Conservation (phyloP, 1,140 invertebrate genomes). For the Drosophila parvula region DNA sequence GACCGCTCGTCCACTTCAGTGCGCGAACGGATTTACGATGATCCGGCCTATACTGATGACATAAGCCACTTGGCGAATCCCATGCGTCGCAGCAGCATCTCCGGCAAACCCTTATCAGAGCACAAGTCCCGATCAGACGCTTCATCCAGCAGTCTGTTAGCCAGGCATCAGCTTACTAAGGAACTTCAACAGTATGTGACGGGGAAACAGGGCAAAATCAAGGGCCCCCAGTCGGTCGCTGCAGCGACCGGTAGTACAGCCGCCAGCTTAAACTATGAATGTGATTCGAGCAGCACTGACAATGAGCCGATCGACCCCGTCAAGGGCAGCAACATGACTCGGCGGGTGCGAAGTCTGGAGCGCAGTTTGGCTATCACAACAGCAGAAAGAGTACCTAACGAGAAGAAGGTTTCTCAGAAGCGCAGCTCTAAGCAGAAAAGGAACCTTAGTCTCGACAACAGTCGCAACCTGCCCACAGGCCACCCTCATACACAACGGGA, state of each 20-base stretch:
- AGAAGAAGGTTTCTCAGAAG: conserved; percentile 63
- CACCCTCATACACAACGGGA: conserved; percentile 25
- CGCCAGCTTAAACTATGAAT: conserved; percentile 37
- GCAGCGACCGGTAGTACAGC: conserved; percentile 15
- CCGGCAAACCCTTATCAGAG: conserved; percentile 56
- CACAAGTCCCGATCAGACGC: conserved; percentile 30
- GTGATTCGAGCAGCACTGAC: conserved; percentile 75
- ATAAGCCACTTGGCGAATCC: conserved; percentile 83
- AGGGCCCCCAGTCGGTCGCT: conserved; percentile 12
- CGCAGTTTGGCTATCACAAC: conserved; percentile 46
- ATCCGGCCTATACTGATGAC: conserved; percentile 83
- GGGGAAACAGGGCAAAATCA: conserved; percentile 41
- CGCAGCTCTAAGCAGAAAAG: conserved; percentile 76
- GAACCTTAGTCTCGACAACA: conserved; percentile 76
- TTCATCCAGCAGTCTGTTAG: conserved; percentile 59
- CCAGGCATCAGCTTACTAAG: conserved; percentile 71
- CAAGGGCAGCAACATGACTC: conserved; percentile 39
- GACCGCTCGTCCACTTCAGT: conserved; percentile 69
- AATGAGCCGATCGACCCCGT: conserved; percentile 49
- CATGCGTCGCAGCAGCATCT: conserved; percentile 76
- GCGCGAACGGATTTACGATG: conserved; percentile 81
- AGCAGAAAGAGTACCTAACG: conserved; percentile 36
- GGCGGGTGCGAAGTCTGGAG: conserved; percentile 75
- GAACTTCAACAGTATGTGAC: conserved; percentile 69
- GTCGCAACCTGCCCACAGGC: conserved; percentile 23